phyloP scores from a whole-genome alignment of 1,140 invertebrate species.

The Zeugodacus cucurbitae region DNA sequence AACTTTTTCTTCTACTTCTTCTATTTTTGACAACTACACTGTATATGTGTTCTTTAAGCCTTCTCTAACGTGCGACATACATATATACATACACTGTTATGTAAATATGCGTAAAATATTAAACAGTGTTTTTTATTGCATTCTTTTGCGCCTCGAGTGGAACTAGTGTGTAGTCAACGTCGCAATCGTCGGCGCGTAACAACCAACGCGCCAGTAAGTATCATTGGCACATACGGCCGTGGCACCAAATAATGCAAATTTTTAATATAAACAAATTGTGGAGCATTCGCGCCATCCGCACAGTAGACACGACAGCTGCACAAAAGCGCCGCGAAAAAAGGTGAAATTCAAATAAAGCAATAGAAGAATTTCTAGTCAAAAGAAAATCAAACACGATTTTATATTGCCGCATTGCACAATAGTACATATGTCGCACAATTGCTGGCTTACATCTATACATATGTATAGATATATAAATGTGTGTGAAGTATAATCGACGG shows the following conservation, averaged over 20 bases:
- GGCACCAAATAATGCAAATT: slow-evolving; percentile 24
- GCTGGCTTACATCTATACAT: not conserved
- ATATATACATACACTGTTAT: not conserved
- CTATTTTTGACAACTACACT: not conserved
- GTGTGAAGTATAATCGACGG: not conserved
- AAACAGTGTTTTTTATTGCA: not conserved
- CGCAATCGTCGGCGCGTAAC: not conserved
- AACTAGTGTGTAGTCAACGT: not conserved
- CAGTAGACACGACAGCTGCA: not conserved
- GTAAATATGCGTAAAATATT: not conserved
- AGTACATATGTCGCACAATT: not conserved
- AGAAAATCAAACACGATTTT: not conserved
- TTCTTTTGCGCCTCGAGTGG: not conserved
- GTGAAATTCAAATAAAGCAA: slow-evolving; percentile 16
- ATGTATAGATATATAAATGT: not conserved
- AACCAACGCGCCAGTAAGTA: not conserved
- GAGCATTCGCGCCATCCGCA: not conserved
- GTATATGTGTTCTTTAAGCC: not conserved
- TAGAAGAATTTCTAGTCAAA: not conserved
- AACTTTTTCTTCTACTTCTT: no score
- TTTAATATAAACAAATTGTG: slow-evolving; percentile 42
- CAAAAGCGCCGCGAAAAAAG: slow-evolving; percentile 9
- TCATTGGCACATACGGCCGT: slow-evolving; percentile 1
- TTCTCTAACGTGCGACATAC: not conserved
- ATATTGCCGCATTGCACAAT: not conserved